A percentile compares a stretch with the other conserved stretches of the same genome.
Conservation (phyloP, 1,140 invertebrate genomes). For the Palaemon carinicauda region DNA sequence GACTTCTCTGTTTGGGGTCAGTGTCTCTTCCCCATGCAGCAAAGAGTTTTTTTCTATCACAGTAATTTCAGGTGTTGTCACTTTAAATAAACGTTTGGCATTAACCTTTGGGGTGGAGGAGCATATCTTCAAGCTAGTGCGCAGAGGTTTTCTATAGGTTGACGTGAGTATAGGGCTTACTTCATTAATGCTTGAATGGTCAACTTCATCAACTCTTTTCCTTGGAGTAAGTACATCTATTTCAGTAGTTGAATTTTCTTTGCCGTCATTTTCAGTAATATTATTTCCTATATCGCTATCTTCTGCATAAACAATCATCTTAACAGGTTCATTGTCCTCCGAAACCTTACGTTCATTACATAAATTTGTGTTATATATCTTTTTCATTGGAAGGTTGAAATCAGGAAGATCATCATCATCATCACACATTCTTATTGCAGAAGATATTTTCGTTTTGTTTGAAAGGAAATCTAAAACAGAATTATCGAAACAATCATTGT, state of each 20-base stretch:
- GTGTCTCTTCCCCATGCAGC: not conserved
- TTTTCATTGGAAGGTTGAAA: no score
- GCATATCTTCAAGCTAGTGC: not conserved
- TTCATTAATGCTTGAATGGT: not conserved
- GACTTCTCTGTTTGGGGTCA: not conserved
- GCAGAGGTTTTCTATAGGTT: constrained; percentile 7
- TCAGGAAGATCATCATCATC: no score
- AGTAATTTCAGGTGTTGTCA: constrained; percentile 1
- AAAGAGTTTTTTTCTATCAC: not conserved
- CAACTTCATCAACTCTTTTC: not conserved
- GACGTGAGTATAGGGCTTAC: constrained; percentile 8
- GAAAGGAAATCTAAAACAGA: no score
- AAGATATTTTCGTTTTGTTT: no score
- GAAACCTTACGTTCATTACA: not conserved
- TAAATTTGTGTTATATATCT: no score
- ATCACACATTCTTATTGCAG: no score
- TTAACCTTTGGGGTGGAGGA: constrained; percentile 34
- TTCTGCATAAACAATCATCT: not conserved
- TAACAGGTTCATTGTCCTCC: no score
- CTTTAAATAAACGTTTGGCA: constrained; percentile 39
- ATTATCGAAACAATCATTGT: no score
- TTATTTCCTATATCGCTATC: not conserved
- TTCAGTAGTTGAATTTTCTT: no score
- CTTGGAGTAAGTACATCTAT: not conserved
- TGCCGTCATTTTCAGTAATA: not conserved